phyloP scores from a whole-genome alignment of 2,888 invertebrate genomes.

The Muschampia plurimacula region DNA sequence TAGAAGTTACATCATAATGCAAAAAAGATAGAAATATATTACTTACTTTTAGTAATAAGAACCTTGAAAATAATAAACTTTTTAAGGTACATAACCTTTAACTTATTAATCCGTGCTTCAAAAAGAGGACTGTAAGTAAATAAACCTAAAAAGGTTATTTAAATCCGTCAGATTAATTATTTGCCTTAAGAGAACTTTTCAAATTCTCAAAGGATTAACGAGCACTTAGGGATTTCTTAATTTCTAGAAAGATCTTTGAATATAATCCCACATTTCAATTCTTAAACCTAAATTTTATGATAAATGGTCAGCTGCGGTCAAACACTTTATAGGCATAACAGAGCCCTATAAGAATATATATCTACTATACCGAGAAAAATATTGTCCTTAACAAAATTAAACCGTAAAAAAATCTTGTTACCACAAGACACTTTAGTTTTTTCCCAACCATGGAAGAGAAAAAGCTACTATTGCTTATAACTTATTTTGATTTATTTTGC shows the following conservation, averaged over 20 bases:
- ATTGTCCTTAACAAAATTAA: not conserved
- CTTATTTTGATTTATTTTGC: too few relatives aligned
- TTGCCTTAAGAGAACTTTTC: conserved; percentile 2
- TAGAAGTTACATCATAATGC: too few relatives aligned
- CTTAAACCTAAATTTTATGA: not conserved
- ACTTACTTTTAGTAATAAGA: too few relatives aligned
- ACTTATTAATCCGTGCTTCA: not conserved
- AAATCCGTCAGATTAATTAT: not conserved
- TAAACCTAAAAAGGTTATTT: conserved; percentile 2
- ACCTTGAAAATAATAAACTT: not conserved
- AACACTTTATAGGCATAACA: too few relatives aligned
- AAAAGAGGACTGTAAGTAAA: conserved; percentile 1
- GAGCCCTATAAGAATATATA: too few relatives aligned
- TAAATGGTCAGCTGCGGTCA: not conserved
- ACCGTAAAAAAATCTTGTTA: not conserved
- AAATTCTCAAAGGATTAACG: conserved; percentile 2
- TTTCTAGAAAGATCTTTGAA: not conserved
- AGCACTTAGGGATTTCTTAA: not conserved
- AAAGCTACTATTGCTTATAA: too few relatives aligned
- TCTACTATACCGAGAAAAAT: not conserved
- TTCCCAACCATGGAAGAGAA: too few relatives aligned
- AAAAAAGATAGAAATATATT: too few relatives aligned
- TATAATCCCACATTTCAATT: not conserved
- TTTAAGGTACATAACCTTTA: not conserved
- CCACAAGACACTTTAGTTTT: too few relatives aligned